phyloP scores from a whole-genome alignment of 2,113 vertebrate species.

The Myanophis thanlyinensis region DNA sequence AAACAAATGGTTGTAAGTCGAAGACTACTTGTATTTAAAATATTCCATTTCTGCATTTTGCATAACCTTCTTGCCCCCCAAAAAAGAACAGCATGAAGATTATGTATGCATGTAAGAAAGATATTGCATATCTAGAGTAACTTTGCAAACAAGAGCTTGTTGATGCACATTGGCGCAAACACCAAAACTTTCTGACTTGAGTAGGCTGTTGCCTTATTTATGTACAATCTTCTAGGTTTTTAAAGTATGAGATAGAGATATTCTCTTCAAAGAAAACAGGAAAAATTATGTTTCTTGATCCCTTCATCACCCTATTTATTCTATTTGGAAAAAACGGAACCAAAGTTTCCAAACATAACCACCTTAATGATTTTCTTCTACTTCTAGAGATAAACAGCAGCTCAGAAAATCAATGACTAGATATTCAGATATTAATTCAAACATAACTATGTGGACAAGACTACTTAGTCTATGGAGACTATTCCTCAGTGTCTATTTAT shows the following conservation, averaged over 20 bases:
- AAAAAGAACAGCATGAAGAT: not conserved
- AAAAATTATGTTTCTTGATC: not conserved
- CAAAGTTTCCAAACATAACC: not conserved
- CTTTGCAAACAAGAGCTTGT: not conserved
- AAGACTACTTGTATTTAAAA: not conserved
- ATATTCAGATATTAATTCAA: not conserved
- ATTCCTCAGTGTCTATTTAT: not conserved
- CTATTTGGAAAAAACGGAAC: not conserved
- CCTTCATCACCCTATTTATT: not conserved
- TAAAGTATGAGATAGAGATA: not conserved
- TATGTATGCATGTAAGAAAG: not conserved
- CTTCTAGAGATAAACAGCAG: not conserved
- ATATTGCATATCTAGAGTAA: not conserved
- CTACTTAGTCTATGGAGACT: not conserved
- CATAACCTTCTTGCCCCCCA: not conserved
- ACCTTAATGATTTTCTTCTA: not conserved
- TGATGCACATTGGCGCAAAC: not conserved
- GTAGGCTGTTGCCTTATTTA: not conserved
- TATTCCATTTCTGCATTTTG: not conserved
- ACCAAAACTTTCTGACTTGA: not conserved
- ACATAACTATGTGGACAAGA: not conserved
- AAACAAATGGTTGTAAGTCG: not conserved
- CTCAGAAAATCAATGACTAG: not conserved
- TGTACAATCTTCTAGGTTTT: not conserved
- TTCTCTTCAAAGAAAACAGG: not conserved